Evolutionary conservation across 1,140 invertebrate species (phyloP).

Genomic region (Zaprionus camerounensis): DNA sequence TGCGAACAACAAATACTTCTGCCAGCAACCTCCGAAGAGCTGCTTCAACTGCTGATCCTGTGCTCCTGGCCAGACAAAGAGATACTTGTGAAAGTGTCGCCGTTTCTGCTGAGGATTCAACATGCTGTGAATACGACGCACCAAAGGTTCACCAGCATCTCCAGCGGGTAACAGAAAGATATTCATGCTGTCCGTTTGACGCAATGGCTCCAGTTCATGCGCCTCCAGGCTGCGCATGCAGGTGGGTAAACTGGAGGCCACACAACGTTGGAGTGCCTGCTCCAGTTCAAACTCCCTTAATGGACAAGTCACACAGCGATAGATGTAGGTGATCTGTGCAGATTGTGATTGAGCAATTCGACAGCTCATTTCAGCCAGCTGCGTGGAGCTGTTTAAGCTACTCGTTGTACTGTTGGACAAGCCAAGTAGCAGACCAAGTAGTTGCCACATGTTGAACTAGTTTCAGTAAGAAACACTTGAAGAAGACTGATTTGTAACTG

Average conservation of each 20-base stretch:
- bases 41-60: slow-evolving; percentile 24
- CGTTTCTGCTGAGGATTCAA: slow-evolving; percentile 62
- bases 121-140: slow-evolving; percentile 58
- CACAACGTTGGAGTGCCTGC: slow-evolving; percentile 46
- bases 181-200: slow-evolving; percentile 59
- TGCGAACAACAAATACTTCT: slow-evolving; percentile 59
- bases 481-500: not conserved
- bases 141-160: slow-evolving; percentile 21
- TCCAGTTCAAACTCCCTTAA: slow-evolving; percentile 21
- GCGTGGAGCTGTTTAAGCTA: not conserved
- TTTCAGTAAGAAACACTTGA: not conserved
- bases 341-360: slow-evolving; percentile 40
- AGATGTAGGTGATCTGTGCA: slow-evolving; percentile 60
- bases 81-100: slow-evolving; percentile 69
- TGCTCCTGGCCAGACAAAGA: slow-evolving; percentile 70
- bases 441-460: slow-evolving; percentile 27
- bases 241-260: slow-evolving; percentile 43
- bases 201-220: slow-evolving; percentile 56
- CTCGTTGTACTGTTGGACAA: slow-evolving; percentile 9
- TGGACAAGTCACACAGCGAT: slow-evolving; percentile 62
- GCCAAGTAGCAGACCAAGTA: slow-evolving; percentile 23
- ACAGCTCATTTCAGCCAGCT: slow-evolving; percentile 45
- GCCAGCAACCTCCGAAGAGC: slow-evolving; percentile 61
- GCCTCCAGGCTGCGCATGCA: slow-evolving; percentile 44
- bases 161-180: slow-evolving; percentile 58